These are phyloP conservation scores for Aphelenchoides besseyi DNA, from an alignment of 1,140 invertebrate species.

Conservation along the genomic window DNA sequence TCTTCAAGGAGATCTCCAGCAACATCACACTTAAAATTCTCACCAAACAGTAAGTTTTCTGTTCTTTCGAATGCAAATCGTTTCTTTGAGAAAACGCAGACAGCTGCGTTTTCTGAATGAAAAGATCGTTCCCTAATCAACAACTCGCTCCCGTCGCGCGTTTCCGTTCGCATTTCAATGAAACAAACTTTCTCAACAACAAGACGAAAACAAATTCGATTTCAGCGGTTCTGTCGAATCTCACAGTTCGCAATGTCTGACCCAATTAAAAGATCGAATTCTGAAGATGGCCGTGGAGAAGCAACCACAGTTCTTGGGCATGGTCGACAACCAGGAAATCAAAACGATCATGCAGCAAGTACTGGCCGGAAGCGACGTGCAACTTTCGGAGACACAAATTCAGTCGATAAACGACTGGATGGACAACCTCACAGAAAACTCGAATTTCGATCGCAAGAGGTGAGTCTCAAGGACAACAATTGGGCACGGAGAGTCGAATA, in stretches of 20 bases:
- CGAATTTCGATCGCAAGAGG: conserved; percentile 38
- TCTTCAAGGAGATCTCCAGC: conserved; percentile 49
- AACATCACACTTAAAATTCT: conserved; percentile 51
- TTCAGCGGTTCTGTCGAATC: conserved; percentile 38
- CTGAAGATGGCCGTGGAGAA: conserved; percentile 42
- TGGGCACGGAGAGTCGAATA: no score
- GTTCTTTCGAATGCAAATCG: neutral
- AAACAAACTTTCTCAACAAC: no score
- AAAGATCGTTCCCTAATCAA: no score
- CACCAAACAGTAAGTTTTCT: conserved; percentile 52
- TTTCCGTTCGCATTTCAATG: no score
- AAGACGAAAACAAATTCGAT: no score
- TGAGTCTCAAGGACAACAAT: no score
- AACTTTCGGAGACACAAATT: conserved; percentile 31
- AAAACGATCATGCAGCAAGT: conserved; percentile 39
- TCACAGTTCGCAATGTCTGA: conserved; percentile 42
- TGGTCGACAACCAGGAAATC: conserved; percentile 43
- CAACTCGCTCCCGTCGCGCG: no score
- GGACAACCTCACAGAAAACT: conserved; percentile 34
- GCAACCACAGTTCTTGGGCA: conserved; percentile 38
- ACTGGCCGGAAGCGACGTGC: conserved; percentile 31
- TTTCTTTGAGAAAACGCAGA: neutral
- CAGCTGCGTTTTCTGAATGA: neutral
- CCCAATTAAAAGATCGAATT: conserved; percentile 42
- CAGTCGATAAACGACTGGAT: conserved; percentile 47